These are phyloP conservation scores for Dasypogon diadema DNA, from an alignment of 2,888 invertebrate genomes.

Conservation along the genomic window DNA sequence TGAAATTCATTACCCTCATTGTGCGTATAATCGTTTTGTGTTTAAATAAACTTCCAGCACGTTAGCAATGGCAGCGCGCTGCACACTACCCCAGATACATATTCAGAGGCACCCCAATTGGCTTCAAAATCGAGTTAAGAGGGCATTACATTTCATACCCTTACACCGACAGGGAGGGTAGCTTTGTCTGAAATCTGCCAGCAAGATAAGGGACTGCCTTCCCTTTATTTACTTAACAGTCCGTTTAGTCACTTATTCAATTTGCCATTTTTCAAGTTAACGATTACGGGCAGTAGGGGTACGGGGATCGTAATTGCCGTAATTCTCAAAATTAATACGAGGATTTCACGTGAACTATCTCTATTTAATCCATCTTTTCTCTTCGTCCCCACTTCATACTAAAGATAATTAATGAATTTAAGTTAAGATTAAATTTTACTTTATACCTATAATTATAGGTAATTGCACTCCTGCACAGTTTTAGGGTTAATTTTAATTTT, in stretches of 20 bases:
- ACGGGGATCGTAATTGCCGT: conserved; percentile 40
- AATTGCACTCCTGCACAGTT: too few species aligned
- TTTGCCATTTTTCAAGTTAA: conserved; percentile 68
- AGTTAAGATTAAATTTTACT: not conserved
- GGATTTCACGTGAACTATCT: conserved; percentile 5
- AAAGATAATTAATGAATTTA: not conserved
- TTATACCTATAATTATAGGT: too few species aligned
- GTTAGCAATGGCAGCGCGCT: not conserved
- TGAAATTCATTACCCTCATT: conserved; percentile 61
- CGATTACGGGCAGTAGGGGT: conserved; percentile 51
- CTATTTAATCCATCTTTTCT: not conserved
- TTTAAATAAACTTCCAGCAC: conserved; percentile 59
- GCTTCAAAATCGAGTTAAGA: conserved; percentile 44
- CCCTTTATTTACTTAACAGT: conserved; percentile 57
- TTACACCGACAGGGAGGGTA: conserved; percentile 40
- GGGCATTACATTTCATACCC: conserved; percentile 53
- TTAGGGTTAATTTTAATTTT: too few species aligned
- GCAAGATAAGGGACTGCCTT: conserved; percentile 53
- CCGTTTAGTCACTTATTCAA: conserved; percentile 67
- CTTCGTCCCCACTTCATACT: too few species aligned
- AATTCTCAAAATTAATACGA: conserved; percentile 16
- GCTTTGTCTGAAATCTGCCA: conserved; percentile 55
- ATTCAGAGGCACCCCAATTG: conserved; percentile 35
- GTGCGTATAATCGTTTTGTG: conserved; percentile 61
- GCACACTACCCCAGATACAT: not conserved